phyloP scores from a whole-genome alignment of 35 echinoderm and acorn worm genomes.

The Apostichopus japonicus region DNA sequence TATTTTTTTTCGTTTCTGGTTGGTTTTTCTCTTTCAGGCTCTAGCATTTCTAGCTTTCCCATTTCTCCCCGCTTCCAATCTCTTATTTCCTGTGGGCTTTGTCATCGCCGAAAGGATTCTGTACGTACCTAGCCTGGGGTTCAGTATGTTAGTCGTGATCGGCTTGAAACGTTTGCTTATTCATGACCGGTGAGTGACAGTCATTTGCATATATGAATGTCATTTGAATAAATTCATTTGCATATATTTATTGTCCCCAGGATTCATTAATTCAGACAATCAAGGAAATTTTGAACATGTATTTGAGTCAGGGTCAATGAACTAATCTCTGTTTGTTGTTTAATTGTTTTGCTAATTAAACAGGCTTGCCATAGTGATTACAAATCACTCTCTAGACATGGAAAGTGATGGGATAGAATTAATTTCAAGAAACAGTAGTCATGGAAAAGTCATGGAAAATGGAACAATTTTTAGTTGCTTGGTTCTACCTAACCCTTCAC shows the following conservation, averaged over 20 bases:
- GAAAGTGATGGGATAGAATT: too few relatives aligned
- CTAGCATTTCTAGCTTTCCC: slow-evolving; percentile 72
- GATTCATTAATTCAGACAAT: neutral
- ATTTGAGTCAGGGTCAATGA: neutral
- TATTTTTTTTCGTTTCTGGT: neutral
- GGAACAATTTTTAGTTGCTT: too few relatives aligned
- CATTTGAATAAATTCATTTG: neutral
- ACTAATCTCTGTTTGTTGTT: too few relatives aligned
- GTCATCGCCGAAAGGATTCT: slow-evolving; percentile 82
- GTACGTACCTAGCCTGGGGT: slow-evolving; percentile 73
- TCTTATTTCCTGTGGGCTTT: slow-evolving; percentile 78
- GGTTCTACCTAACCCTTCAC: too few relatives aligned
- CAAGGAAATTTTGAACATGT: neutral
- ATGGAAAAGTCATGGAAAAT: too few relatives aligned
- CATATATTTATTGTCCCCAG: too few relatives aligned
- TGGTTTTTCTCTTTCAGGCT: slow-evolving; percentile 50
- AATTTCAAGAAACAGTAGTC: too few relatives aligned
- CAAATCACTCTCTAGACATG: too few relatives aligned
- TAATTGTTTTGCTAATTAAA: too few relatives aligned
- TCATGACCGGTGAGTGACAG: slow-evolving; percentile 7
- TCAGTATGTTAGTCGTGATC: slow-evolving; percentile 70
- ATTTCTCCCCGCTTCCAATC: slow-evolving; percentile 71
- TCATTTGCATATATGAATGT: neutral
- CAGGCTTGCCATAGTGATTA: too few relatives aligned
- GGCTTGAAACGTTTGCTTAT: slow-evolving; percentile 32